A percentile compares a stretch with the other conserved stretches of the same genome.
Conservation (phyloP, 1,140 invertebrate genomes). For the Drosophila mauritiana region DNA sequence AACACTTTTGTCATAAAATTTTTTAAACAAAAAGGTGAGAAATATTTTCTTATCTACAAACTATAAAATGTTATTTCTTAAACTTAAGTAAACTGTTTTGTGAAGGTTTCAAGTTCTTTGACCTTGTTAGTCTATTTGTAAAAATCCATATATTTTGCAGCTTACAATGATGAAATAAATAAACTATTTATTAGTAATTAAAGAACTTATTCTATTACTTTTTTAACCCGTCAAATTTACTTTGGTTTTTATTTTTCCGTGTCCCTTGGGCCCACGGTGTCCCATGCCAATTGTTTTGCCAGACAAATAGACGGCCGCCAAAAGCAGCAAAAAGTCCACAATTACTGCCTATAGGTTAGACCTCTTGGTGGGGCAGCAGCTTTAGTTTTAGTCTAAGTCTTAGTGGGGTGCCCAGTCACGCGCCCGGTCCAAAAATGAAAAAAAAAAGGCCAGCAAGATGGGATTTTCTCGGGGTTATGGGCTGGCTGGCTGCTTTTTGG, state of each 20-base stretch:
- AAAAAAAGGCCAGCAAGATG: slow-evolving; percentile 14
- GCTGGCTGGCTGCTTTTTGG: neutral
- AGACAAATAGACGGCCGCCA: slow-evolving; percentile 56
- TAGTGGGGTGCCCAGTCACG: slow-evolving; percentile 59
- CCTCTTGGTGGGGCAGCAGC: slow-evolving; percentile 32
- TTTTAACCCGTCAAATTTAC: too few species aligned
- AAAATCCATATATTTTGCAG: too few species aligned
- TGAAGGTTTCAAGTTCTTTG: too few species aligned
- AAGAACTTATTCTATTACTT: too few species aligned
- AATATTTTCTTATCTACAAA: neutral
- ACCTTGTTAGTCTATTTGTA: neutral
- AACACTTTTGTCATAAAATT: neutral
- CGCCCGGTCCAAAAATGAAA: slow-evolving; percentile 12
- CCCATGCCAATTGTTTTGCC: slow-evolving; percentile 51
- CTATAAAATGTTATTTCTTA: neutral
- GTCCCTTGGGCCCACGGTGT: slow-evolving; percentile 52
- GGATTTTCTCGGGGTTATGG: slow-evolving; percentile 25
- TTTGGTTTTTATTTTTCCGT: neutral
- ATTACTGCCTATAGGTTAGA: slow-evolving; percentile 35
- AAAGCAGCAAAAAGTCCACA: slow-evolving; percentile 44
- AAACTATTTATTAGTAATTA: too few species aligned
- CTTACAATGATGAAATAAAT: too few species aligned
- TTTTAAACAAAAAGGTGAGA: neutral
- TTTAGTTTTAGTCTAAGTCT: slow-evolving; percentile 10
- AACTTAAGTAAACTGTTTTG: neutral